Evolutionary conservation across 1,140 invertebrate genomes (phyloP), one percentile per base, ranked within the genome.

Genomic region (Lerema accius): DNA sequence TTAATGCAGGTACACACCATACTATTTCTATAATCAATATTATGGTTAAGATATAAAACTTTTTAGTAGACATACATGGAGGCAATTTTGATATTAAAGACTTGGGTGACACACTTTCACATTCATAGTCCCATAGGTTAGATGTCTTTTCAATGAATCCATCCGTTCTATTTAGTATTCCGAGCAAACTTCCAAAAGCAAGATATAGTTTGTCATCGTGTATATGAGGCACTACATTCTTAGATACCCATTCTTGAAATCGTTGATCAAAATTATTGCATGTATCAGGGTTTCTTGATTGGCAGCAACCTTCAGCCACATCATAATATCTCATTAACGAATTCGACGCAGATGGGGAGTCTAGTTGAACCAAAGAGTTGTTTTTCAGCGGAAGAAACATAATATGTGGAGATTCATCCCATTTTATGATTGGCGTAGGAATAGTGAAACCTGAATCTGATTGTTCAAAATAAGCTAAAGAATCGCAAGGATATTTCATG

Each of bases 321-420:
- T 83, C 69, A 43, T 88, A 88, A 53, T 88, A 89, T 16, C 79
- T 71, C 9, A 82, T 42, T 13, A 89, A 49, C 35, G 70, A 53
- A 6, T 73, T 69, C 1, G 69, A 51, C 6, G 78, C 69, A 53
- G 76, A 62, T 13, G 70, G 68, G 9, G 78, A 80, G 5, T 73
- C 56, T 11, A 90, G 53, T 15, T 60, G 16, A 17, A 86, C 53
- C 4, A 82, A 37, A 1, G 82, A 75, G 23, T 74, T 45, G 39
- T 80, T 82, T 58, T 77, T 80, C 5, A 90, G 26, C 6, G 87
- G 87, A 3, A 89, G n/a, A 65, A 87, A 84, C 71, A 90, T 80
- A 1, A 73, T 75, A 1, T 51, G 63, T 3, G 72, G 59, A 9
- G 37, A 53, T 0, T 77, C 55, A 40, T 68, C 61, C 86, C 86